Base-by-base conservation (phyloP, 92 coral and sea anemone genomes). In the Palythoa grandis region DNA sequence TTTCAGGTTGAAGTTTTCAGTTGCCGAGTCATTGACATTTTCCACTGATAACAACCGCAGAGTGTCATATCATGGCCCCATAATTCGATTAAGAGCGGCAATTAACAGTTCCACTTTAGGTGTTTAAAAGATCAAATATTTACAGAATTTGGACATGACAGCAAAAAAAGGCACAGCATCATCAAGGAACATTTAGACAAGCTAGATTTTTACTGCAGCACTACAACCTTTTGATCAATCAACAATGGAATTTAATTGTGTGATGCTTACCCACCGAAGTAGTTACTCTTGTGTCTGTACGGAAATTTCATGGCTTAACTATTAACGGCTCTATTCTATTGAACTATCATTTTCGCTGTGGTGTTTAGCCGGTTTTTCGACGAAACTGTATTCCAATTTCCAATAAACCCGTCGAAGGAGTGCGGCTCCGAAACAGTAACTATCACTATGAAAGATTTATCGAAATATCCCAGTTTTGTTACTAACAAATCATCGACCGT, bases 71-170 rank as follows among this genome's bases (percentile, higher is more conserved):
- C 63, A 80, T 66, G 50, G 63, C 57, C 25, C 40, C 12, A 66
- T 80, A 80, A 80, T 80, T 80, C 85, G 85, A 80, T 80, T 80
- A 80, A 58, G 72, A 23, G 63, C 85, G 75, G 85, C 74, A 80
- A 80, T 80, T 80, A 80, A 48, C 85, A 80, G 43, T 60, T 66
- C 43, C 85, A 80, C 85, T 80, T 67, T 80, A 48, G 85, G 74
- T 80, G 74, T 48, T 80, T 80, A 80, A 63, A 63, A 47, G 85
- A 65, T 66, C 85, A 80, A 80, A 80, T 80, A 80, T 80, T 80
- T 80, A 80, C 75, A 80, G 65, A 66, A 80, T 80, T 80, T 48
- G 85, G 60, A 40, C 74, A 80, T 80, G 85, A 80, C 85, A 80
- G 75, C 52, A 65, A 47, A 80, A 77, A 23, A 13, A 29, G 39